These are phyloP conservation scores for Zeuzera pyrina DNA, from an alignment of 2,888 invertebrate genomes.

Conservation along the genomic window DNA sequence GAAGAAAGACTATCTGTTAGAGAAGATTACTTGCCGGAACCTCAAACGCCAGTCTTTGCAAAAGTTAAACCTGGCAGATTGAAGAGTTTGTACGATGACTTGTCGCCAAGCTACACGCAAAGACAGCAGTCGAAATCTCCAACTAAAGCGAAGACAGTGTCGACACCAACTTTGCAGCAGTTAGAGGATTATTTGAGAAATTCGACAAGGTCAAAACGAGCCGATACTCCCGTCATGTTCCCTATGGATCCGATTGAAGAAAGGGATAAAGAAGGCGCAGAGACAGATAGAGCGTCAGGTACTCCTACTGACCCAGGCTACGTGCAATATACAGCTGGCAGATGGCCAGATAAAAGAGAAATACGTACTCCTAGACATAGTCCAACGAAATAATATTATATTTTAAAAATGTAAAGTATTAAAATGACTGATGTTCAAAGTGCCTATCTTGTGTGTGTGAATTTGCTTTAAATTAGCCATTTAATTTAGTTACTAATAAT, in stretches of 20 bases:
- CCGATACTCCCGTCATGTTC: constrained; percentile 56
- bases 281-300: constrained; percentile 69
- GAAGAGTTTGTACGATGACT: constrained; percentile 50
- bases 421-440: not conserved
- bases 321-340: constrained; percentile 80
- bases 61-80: constrained; percentile 55
- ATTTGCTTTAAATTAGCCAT: constrained; percentile 1
- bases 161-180: constrained; percentile 62
- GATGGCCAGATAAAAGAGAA: constrained; percentile 74
- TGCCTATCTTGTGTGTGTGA: not conserved
- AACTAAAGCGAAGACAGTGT: constrained; percentile 45
- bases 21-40: constrained; percentile 60
- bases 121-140: constrained; percentile 46
- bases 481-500: not conserved
- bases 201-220: constrained; percentile 42
- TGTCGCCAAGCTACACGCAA: constrained; percentile 47
- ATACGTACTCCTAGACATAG: constrained; percentile 74
- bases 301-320: constrained; percentile 82
- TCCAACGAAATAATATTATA: constrained; percentile 38
- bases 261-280: constrained; percentile 41
- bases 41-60: constrained; percentile 62
- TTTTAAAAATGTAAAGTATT: not conserved
- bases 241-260: constrained; percentile 71
- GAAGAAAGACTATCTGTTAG: constrained; percentile 47
- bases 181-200: constrained; percentile 60